phyloP scores from a whole-genome alignment of 2,797 vertebrate species.

The Ceryle rudis region DNA sequence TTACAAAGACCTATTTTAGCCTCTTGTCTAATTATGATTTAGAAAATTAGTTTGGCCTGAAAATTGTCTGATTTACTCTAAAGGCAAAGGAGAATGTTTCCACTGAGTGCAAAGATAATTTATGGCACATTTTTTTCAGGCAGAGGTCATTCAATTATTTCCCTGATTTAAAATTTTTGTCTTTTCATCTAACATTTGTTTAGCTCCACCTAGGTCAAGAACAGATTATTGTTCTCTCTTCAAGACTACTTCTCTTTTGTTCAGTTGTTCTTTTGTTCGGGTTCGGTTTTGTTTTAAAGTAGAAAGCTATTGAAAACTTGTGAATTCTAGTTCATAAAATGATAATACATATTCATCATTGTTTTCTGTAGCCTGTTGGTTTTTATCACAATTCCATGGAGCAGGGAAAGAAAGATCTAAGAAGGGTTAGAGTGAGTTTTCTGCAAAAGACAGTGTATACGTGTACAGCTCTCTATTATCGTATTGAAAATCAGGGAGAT shows the following conservation, averaged over 20 bases:
- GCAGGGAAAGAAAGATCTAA: not conserved
- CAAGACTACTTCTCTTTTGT: not conserved
- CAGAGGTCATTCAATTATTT: conserved; percentile 66
- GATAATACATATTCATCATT: not conserved
- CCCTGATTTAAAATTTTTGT: conserved; percentile 38
- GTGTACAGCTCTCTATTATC: not conserved
- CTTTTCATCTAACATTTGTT: conserved; percentile 24
- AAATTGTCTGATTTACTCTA: conserved; percentile 71
- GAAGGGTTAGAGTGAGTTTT: not conserved
- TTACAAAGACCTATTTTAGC: conserved; percentile 63
- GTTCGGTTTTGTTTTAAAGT: not conserved
- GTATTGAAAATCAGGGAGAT: not conserved
- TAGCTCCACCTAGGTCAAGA: conserved; percentile 11
- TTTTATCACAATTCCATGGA: not conserved
- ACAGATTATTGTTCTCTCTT: not conserved
- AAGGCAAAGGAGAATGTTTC: conserved; percentile 66
- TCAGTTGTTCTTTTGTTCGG: rapidly evolving
- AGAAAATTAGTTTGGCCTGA: conserved; percentile 72
- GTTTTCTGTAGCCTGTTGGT: not conserved
- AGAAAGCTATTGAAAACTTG: not conserved
- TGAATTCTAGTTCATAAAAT: not conserved
- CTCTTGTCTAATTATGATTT: conserved; percentile 70
- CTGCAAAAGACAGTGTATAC: not conserved
- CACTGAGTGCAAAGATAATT: conserved; percentile 68
- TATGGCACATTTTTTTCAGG: conserved; percentile 52